These are phyloP conservation scores for Opisthograptis luteolata DNA, from an alignment of 2,888 invertebrate species.

Conservation along the genomic window DNA sequence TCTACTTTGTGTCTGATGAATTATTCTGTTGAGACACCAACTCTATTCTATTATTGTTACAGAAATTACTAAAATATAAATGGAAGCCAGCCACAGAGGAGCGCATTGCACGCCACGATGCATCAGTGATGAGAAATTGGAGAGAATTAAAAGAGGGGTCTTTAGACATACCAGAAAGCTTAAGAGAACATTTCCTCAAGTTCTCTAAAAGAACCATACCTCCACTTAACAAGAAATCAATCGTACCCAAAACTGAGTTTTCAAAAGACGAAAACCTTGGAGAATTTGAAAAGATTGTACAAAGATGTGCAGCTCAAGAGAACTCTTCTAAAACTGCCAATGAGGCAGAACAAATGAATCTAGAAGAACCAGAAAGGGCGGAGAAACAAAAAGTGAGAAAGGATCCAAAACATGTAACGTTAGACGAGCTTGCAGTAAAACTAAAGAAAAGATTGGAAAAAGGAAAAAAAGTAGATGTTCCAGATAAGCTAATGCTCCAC, in stretches of 20 bases:
- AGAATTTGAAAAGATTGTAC: conserved; percentile 79
- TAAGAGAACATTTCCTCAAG: conserved; percentile 86
- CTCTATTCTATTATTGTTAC: conserved; percentile 48
- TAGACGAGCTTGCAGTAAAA: conserved; percentile 65
- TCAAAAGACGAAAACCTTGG: conserved; percentile 60
- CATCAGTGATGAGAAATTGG: conserved; percentile 88
- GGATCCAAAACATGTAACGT: conserved; percentile 57
- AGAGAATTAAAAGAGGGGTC: conserved; percentile 83
- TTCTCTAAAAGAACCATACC: conserved; percentile 86
- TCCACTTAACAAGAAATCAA: conserved; percentile 62
- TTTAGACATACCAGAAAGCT: conserved; percentile 70
- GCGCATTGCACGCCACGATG: conserved; percentile 87
- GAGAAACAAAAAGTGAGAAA: conserved; percentile 34
- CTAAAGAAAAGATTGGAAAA: conserved; percentile 63
- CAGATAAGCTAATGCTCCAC: conserved; percentile 65
- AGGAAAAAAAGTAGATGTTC: conserved; percentile 58
- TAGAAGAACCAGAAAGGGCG: conserved; percentile 17
- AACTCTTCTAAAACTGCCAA: conserved; percentile 11
- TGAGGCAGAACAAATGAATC: conserved; percentile 16
- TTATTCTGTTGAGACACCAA: too few species aligned
- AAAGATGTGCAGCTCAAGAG: conserved; percentile 63
- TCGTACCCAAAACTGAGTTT: conserved; percentile 58
- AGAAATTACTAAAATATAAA: conserved; percentile 87
- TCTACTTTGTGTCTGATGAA: too few species aligned
- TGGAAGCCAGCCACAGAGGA: conserved; percentile 86